These are phyloP conservation scores for Sebastolobus altivelis DNA, from an alignment of 2,797 vertebrate species.

Conservation along the genomic window DNA sequence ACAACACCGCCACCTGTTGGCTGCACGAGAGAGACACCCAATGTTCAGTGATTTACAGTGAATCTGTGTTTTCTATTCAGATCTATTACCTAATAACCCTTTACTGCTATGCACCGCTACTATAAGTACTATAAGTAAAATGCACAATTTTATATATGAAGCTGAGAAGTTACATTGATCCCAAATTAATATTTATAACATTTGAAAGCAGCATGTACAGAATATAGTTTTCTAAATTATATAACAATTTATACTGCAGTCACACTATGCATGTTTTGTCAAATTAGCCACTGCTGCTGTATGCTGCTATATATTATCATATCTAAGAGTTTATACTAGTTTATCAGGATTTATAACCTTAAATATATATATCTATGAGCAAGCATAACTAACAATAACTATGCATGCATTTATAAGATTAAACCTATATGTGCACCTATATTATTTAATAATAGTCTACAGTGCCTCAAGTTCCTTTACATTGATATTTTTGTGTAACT, in stretches of 20 bases:
- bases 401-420: slow-evolving; percentile 52
- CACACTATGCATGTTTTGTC: slow-evolving; percentile 29
- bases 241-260: slow-evolving; percentile 36
- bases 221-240: slow-evolving; percentile 61
- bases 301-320: slow-evolving; percentile 49
- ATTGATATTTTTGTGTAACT: slow-evolving; percentile 36
- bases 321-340: slow-evolving; percentile 37
- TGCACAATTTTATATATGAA: slow-evolving; percentile 49
- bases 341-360: slow-evolving; percentile 11
- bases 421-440: slow-evolving; percentile 15
- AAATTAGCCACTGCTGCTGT: slow-evolving; percentile 10
- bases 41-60: not conserved
- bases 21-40: slow-evolving; percentile 6
- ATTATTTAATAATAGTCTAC: slow-evolving; percentile 36
- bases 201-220: slow-evolving; percentile 47
- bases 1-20: slow-evolving; percentile 70
- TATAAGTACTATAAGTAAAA: not conserved
- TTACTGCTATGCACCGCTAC: not conserved
- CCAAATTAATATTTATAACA: slow-evolving; percentile 33
- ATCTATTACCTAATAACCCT: not conserved
- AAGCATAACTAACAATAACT: slow-evolving; percentile 5
- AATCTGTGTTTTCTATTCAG: slow-evolving; percentile 21
- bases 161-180: not conserved
- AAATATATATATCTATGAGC: not conserved
- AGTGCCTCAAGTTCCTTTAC: slow-evolving; percentile 42